Base-by-base conservation (phyloP, 2,113 vertebrate genomes). In the Piprites chloris region DNA sequence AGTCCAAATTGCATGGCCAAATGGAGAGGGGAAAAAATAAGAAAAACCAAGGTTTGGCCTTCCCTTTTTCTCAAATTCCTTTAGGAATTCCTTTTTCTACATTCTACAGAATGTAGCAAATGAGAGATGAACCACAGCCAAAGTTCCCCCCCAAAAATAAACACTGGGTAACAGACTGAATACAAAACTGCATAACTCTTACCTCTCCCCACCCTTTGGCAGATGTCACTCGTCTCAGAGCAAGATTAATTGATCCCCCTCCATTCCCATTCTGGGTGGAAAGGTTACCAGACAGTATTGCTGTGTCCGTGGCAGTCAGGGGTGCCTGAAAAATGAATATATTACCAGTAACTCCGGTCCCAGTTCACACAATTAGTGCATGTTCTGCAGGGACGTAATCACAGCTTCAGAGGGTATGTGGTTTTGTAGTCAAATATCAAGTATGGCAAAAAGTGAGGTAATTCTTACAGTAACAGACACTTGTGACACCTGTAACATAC, bases 161-260 rank as follows among this genome's bases (percentile, higher is more conserved):
- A 77, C 19, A 71, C 14, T 21, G 53, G 27, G 35, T 65, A 71
- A 84, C 0, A n/a, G n/a, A 55, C 4, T 67, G 53, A 18, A 56
- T 28, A 28, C 7, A 50, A 37, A 5, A 21, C 8, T 1, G 14
- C 1, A 0, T 1, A 39, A 24, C 2, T 41, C 97, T 97, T 95
- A 99, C 99, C 99, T 99, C 99, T 91, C 99, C 99, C 99, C 99
- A 99, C 12, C 99, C 99, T 81, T 99, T 99, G 7, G 99, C 98
- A 6, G 99, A 99, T 9, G 98, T 99, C 93, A 99, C 99, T 86
- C 99, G 98, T 83, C 99, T 97, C 69, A 99, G 97, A 8, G 99
- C 98, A 84, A 99, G 74, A 96, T 99, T 99, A 90, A 99, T 98
- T n/a, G 98, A 99, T 41, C 99, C 99, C 1, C 99, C 99, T 93